These are phyloP conservation scores for Drosophila histrio DNA, from an alignment of 2,888 invertebrate genomes.

Conservation along the genomic window DNA sequence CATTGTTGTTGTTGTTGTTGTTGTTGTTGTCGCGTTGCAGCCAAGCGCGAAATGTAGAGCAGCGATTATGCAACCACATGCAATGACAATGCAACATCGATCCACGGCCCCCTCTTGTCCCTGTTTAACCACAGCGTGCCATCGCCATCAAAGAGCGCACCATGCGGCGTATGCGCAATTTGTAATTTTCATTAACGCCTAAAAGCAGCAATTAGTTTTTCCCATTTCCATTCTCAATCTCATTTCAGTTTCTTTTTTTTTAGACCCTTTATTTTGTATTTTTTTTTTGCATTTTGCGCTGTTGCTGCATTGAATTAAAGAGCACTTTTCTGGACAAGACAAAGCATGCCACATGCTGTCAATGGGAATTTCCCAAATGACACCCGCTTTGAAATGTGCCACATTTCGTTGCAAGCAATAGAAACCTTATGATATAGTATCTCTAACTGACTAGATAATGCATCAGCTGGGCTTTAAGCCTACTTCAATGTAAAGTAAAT, in stretches of 20 bases:
- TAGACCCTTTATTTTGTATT: no score
- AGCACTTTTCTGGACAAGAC: slow-evolving; percentile 3
- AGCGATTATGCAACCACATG: slow-evolving; percentile 75
- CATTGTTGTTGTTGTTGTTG: slow-evolving; percentile 35
- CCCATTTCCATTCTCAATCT: slow-evolving; percentile 1
- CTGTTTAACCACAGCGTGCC: neutral
- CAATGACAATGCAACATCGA: slow-evolving; percentile 67
- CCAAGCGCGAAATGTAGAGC: slow-evolving; percentile 73
- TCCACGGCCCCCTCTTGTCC: slow-evolving; percentile 9
- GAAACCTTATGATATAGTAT: neutral
- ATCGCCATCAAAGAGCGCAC: slow-evolving; percentile 7
- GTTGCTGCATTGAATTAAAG: slow-evolving; percentile 39
- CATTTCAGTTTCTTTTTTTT: neutral
- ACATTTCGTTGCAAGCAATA: neutral
- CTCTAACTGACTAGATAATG: neutral
- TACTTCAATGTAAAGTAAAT: neutral
- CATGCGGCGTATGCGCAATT: slow-evolving; percentile 72
- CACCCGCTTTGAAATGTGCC: neutral
- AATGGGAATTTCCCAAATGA: slow-evolving; percentile 9
- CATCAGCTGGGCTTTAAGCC: neutral
- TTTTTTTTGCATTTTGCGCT: slow-evolving; percentile 1
- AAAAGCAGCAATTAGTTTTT: slow-evolving; percentile 58
- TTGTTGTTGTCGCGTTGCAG: slow-evolving; percentile 40
- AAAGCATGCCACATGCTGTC: slow-evolving; percentile 17
- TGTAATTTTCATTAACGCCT: slow-evolving; percentile 74